Conservation (phyloP, 2,888 invertebrate species). For the Cylloceria caligata region DNA sequence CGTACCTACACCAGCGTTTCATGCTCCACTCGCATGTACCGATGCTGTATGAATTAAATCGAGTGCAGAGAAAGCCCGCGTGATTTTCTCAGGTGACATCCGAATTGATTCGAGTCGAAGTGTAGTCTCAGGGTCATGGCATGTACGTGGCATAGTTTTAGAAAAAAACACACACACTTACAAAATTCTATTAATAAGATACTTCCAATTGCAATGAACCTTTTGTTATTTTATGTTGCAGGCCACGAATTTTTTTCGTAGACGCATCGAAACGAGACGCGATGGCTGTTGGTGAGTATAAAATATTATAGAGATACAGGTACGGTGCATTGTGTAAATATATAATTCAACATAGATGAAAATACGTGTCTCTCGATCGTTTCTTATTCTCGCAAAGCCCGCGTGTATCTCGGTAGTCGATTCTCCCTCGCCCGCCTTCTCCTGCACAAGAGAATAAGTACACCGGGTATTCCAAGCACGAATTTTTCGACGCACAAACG, state of each 20-base stretch:
- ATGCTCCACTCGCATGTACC: conserved; percentile 38
- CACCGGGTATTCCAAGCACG: conserved; percentile 60
- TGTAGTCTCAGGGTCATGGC: conserved; percentile 33
- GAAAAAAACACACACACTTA: conserved; percentile 1
- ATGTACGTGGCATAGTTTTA: not conserved
- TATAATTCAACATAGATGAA: not conserved
- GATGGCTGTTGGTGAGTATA: conserved; percentile 63
- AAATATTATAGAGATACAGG: not conserved
- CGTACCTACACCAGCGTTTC: conserved; percentile 38
- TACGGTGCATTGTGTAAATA: too few relatives aligned
- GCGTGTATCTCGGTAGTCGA: conserved; percentile 55
- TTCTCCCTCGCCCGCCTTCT: conserved; percentile 32
- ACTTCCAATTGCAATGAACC: not conserved
- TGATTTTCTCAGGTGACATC: conserved; percentile 39
- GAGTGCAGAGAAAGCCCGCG: conserved; percentile 29
- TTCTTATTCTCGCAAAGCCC: conserved; percentile 35
- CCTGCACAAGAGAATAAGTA: conserved; percentile 35
- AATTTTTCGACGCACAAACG: conserved; percentile 52
- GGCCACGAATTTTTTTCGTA: conserved; percentile 33
- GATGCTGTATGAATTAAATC: conserved; percentile 54
- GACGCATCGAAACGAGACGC: conserved; percentile 6
- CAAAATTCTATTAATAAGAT: conserved; percentile 6
- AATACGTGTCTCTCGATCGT: conserved; percentile 22
- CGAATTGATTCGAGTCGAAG: conserved; percentile 8
- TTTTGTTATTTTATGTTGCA: conserved; percentile 42